Conservation (phyloP, 2,888 invertebrate genomes). For the Melanchra persicariae region DNA sequence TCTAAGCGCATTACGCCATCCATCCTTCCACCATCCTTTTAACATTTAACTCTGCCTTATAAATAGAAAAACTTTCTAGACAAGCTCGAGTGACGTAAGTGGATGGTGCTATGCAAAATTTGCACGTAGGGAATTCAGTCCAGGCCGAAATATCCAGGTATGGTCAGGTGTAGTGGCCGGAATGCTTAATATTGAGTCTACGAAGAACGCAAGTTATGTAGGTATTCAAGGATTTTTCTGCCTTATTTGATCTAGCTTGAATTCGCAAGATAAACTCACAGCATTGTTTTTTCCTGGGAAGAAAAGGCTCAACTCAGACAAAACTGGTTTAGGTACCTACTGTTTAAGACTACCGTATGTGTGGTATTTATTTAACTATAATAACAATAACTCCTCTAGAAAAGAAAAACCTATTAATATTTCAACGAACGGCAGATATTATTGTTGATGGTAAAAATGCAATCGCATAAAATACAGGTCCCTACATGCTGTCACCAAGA, state of each 20-base stretch:
- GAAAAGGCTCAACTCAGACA: neutral
- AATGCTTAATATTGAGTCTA: slow-evolving; percentile 68
- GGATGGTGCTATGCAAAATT: slow-evolving; percentile 55
- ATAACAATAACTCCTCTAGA: neutral
- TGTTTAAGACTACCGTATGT: neutral
- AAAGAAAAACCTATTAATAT: neutral
- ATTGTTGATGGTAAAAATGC: slow-evolving; percentile 26
- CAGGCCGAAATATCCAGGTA: slow-evolving; percentile 56
- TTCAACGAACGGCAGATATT: neutral
- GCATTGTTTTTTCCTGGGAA: neutral
- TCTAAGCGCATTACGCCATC: slow-evolving; percentile 33
- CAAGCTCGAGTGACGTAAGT: slow-evolving; percentile 21
- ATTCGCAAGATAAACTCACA: slow-evolving; percentile 19
- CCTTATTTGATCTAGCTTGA: slow-evolving; percentile 33
- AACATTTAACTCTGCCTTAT: slow-evolving; percentile 25
- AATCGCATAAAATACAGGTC: slow-evolving; percentile 21
- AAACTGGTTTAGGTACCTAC: neutral
- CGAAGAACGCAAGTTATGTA: slow-evolving; percentile 40
- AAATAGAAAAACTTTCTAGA: slow-evolving; percentile 36
- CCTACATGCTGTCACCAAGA: slow-evolving; percentile 15
- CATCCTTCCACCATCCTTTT: slow-evolving; percentile 10
- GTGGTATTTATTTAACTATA: too few relatives aligned
- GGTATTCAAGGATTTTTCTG: slow-evolving; percentile 46
- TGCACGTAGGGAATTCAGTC: slow-evolving; percentile 60
- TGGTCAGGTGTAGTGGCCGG: slow-evolving; percentile 62